Evolutionary conservation across 1,140 invertebrate species (phyloP).

Genomic region (Euglossa dilemma): DNA sequence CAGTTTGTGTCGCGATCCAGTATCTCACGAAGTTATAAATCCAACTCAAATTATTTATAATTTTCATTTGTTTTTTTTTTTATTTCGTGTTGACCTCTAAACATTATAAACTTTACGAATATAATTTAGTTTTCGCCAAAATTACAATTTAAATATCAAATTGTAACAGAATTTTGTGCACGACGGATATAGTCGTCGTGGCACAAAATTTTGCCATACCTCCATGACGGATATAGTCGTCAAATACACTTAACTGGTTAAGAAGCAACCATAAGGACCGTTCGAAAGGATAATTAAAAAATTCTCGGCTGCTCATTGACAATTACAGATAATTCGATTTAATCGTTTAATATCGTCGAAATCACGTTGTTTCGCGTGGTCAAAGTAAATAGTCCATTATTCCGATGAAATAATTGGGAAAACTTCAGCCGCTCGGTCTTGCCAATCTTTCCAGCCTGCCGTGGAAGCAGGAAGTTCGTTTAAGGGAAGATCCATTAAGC

Average conservation of each 20-base stretch:
- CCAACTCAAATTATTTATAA: no score
- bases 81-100: background rate
- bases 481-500: constrained; percentile 39
- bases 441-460: background rate
- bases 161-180: no score
- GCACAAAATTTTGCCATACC: no score
- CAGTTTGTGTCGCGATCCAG: no score
- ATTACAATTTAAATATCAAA: no score
- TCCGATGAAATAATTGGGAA: constrained; percentile 15
- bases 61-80: no score
- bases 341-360: background rate
- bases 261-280: background rate
- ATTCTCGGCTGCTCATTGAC: background rate
- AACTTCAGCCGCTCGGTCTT: constrained; percentile 1
- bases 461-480: constrained; percentile 32
- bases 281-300: background rate
- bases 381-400: constrained; percentile 3
- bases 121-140: no score
- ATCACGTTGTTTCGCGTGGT: background rate
- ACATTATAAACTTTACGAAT: no score
- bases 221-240: no score
- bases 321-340: background rate
- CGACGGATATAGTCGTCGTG: no score
- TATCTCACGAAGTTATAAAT: no score
- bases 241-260: no score